Evolutionary conservation across 2,888 invertebrate genomes (phyloP), one percentile per base, ranked within the genome.

Genomic region (Alviniconcha strummeri): DNA sequence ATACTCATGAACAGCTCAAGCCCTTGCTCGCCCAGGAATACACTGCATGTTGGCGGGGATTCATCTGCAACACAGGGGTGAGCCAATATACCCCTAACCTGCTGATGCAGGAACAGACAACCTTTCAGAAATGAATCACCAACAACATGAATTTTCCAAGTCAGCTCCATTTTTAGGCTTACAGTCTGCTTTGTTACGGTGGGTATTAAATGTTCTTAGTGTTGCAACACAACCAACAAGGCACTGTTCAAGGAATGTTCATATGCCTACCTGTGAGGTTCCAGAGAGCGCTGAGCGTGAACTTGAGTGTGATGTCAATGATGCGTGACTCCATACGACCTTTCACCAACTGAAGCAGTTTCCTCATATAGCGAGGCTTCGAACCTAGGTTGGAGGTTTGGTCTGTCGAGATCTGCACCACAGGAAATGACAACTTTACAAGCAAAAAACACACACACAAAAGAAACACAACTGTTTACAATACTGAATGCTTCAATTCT

Each of bases 241-340:
- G 36, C 36, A 36, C 36, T 36, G 36, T 36, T 36, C 36, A 36
- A 36, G 36, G 36, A 36, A 36, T 36, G 36, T 36, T 36, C 36
- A 36, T 36, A 36, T 36, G 60, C 56, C 52, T 89, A 95, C 95
- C 95, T 77, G 96, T 96, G 78, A 96, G 94, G 93, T 96, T 96
- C 96, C 96, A 96, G 56, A 96, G 94, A 57, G 96, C 96, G 90
- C 96, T 96, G 77, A 96, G 94, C 0, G 96, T 96, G 91, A 96
- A 96, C 91, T 96, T 96, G 93, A 96, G 95, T 4, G 96, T 96
- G 85, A 96, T 96, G 90, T 96, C 96, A 7, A 92, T 89, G 67
- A 86, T 84, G 56, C 89, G 87, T 15, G 85, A 86, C 19, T 90
- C 94, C 85, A 95, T 94, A 89, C 95, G 95, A 69, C 94, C 94